Percentiles rank a stretch among this genome's conserved stretches.
Conservation (phyloP, 1,140 invertebrate species). For the Choristoneura fumiferana region DNA sequence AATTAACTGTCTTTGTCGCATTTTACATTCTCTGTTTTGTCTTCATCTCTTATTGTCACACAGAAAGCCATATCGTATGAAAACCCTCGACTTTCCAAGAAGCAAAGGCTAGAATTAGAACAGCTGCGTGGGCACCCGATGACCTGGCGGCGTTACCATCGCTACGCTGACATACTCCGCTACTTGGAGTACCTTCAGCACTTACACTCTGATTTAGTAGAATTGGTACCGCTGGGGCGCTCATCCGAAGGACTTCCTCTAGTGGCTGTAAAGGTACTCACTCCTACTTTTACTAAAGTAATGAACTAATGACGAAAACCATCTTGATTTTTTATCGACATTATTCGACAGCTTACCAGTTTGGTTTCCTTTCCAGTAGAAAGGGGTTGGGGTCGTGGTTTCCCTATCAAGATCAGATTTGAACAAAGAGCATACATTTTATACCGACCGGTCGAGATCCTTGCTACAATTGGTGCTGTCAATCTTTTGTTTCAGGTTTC, state of each 20-base stretch:
- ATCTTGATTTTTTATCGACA: no score
- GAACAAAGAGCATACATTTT: no score
- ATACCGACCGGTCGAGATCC: no score
- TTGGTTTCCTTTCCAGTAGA: no score
- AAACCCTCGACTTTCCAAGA: constrained; percentile 81
- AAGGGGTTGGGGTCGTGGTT: no score
- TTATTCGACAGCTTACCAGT: no score
- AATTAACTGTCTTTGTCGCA: no score
- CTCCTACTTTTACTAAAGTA: no score
- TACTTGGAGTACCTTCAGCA: constrained; percentile 84
- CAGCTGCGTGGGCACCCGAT: constrained; percentile 80
- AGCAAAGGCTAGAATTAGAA: constrained; percentile 79
- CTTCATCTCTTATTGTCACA: constrained; percentile 5
- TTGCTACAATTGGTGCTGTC: no score
- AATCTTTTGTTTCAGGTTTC: constrained; percentile 47
- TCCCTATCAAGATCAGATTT: no score
- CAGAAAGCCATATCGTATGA: constrained; percentile 84
- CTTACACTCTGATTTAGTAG: constrained; percentile 82
- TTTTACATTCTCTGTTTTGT: no score
- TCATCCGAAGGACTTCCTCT: constrained; percentile 86
- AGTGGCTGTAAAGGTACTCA: constrained; percentile 81
- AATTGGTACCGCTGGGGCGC: constrained; percentile 83
- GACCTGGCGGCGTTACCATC: constrained; percentile 86
- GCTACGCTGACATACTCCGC: constrained; percentile 81
- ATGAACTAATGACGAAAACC: no score